Base-by-base conservation (phyloP, 53 echinoderm and acorn worm species). In the Hippasteria phrygiana region DNA sequence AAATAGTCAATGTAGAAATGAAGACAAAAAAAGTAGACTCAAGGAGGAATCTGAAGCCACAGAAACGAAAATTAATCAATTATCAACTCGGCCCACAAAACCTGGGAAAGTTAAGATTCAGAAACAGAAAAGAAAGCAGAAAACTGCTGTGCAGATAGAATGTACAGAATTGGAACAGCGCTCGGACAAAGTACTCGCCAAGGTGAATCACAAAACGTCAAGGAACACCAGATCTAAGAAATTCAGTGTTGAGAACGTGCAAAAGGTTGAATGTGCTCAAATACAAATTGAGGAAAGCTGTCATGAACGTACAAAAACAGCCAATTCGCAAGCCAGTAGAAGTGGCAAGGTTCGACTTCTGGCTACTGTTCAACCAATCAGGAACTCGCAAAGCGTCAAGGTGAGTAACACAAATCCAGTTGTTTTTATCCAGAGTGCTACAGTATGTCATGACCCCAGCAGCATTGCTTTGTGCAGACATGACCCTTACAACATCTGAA, bases 341-440 rank as follows among this genome's bases (percentile, higher is more conserved):
- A 27, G 17, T 74, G 50, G 4, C 29, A 53, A 17, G 47, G n/a
- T 33, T 20, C 33, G 51, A 48, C 31, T 42, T 5, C 59, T 79
- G 24, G 79, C 79, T 38, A 37, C 37, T 55, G 56, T 79, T 20
- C 59, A 34, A 62, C 79, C 79, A 56, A 34, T 79, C 42, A 62
- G 79, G 16, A 39, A 79, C 31, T 35, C 62, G 11, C 38, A 79
- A 27, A 76, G 51, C 51, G 76, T 11, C 24, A 76, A 76, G 76
- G 51, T 76, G 20, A 43, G 18, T 4, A 27, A 9, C 13, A 62
- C 7, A 27, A 7, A 24, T 59, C 27, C 59, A 59, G 59, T 9
- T 63, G 6, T 24, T 59, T 59, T 59, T 0, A 59, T 59, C 27
- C n/a, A n/a, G n/a, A n/a, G n/a, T n/a, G n/a, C n/a, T n/a, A n/a